Evolutionary conservation across 2,797 vertebrate genomes (phyloP).

Genomic region (Psittacula echo): DNA sequence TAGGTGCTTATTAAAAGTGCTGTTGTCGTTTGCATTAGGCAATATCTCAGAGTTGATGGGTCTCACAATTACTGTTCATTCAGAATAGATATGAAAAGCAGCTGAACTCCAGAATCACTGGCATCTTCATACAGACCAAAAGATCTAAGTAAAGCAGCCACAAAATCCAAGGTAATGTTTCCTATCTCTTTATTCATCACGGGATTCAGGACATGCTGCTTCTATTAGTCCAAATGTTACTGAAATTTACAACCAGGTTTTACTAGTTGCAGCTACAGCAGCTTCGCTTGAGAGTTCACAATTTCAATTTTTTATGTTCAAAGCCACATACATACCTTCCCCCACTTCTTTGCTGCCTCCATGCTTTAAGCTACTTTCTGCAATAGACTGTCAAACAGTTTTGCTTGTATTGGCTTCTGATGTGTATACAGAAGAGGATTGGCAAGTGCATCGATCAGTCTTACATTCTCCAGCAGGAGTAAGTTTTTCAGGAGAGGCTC

Average conservation of each 20-base stretch:
- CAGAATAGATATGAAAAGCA: neutral
- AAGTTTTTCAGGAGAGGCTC: neutral
- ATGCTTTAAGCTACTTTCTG: neutral
- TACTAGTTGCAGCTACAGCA: neutral
- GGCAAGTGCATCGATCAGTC: neutral
- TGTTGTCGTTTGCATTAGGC: neutral
- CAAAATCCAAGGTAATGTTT: neutral
- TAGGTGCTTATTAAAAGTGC: neutral
- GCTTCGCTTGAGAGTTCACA: neutral
- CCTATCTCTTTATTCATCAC: neutral
- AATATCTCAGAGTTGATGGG: neutral
- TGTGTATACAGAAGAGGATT: neutral
- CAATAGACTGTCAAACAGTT: neutral
- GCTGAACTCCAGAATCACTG: neutral
- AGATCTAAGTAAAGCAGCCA: neutral
- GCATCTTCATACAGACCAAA: neutral
- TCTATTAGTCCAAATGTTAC: neutral
- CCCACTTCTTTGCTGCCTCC: neutral
- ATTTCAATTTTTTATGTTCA: neutral
- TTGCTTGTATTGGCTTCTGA: neutral
- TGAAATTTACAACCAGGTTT: neutral
- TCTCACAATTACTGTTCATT: neutral
- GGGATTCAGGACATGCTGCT: neutral
- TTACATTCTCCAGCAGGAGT: neutral
- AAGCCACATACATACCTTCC: rapidly evolving